Evolutionary conservation across 2,888 invertebrate genomes (phyloP).

Genomic region (Xylocampa areola): DNA sequence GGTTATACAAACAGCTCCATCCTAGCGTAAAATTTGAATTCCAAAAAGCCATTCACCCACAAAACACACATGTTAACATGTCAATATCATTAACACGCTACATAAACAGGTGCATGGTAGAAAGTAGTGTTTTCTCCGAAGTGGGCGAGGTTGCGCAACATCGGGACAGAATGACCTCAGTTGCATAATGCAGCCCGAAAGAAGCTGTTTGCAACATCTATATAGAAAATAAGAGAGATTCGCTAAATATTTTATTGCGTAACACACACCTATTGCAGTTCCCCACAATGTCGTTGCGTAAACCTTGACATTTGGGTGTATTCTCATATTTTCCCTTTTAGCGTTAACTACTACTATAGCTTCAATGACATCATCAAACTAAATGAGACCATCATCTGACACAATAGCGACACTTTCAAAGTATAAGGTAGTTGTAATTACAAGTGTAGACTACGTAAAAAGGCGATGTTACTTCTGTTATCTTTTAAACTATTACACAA

Average conservation of each 20-base stretch:
- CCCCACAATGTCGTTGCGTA: conserved; percentile 78
- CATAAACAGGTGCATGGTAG: conserved; percentile 77
- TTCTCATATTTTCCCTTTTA: conserved; percentile 68
- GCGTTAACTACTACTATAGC: conserved; percentile 19
- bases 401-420: conserved; percentile 38
- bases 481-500: conserved; percentile 58
- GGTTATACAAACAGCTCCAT: conserved; percentile 29
- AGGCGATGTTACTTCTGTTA: conserved; percentile 54
- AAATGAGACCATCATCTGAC: conserved; percentile 35
- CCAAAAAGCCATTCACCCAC: conserved; percentile 50
- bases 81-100: conserved; percentile 67
- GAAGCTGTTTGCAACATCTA: conserved; percentile 80
- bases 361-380: conserved; percentile 36
- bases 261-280: conserved; percentile 75
- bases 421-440: conserved; percentile 23
- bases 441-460: conserved; percentile 36
- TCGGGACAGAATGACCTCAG: conserved; percentile 80
- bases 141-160: conserved; percentile 78
- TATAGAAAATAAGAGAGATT: conserved; percentile 83
- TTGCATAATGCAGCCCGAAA: conserved; percentile 82
- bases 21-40: conserved; percentile 38
- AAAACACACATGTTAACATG: conserved; percentile 60
- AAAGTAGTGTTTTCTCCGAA: conserved; percentile 82
- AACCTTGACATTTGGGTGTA: conserved; percentile 78
- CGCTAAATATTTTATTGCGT: conserved; percentile 82